A percentile compares a stretch with the other conserved stretches of the same genome.
phyloP scores from a whole-genome alignment of 2,888 invertebrate genomes.

The Leptinotarsa peninsularis region DNA sequence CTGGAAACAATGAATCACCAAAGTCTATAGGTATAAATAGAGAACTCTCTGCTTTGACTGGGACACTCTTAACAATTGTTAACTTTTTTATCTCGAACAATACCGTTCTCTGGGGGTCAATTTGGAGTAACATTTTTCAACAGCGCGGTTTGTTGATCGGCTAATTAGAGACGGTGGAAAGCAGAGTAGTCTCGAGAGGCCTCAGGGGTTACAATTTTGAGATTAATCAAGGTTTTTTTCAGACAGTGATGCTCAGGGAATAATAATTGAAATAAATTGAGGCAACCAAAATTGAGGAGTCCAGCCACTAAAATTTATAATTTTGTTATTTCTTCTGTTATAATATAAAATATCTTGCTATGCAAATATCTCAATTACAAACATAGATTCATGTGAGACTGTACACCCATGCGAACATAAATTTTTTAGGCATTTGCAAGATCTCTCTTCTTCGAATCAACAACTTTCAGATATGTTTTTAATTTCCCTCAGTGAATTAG shows the following conservation, averaged over 20 bases:
- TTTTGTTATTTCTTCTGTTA: no score
- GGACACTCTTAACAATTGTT: slow-evolving; percentile 21
- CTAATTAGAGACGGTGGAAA: slow-evolving; percentile 23
- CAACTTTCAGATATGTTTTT: no score
- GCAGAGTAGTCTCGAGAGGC: slow-evolving; percentile 2
- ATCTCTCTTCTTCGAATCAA: no score
- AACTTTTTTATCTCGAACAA: slow-evolving; percentile 30
- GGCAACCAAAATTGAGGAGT: background rate
- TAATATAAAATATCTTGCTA: no score
- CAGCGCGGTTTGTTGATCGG: slow-evolving; percentile 26
- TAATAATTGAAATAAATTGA: background rate
- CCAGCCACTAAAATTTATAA: no score
- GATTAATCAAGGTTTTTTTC: slow-evolving; percentile 8
- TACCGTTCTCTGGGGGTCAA: slow-evolving; percentile 19
- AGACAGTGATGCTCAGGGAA: background rate
- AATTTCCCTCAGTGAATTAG: no score
- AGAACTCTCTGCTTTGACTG: slow-evolving; percentile 9
- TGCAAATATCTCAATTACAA: no score
- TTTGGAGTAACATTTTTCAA: slow-evolving; percentile 33
- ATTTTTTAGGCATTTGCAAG: no score
- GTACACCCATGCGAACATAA: no score
- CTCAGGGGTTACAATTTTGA: background rate
- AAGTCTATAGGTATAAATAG: slow-evolving; percentile 32
- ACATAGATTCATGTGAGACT: no score
- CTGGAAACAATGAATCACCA: slow-evolving; percentile 32